phyloP scores from a whole-genome alignment of 2,113 vertebrate genomes.

The Urocynchramus pylzowi region DNA sequence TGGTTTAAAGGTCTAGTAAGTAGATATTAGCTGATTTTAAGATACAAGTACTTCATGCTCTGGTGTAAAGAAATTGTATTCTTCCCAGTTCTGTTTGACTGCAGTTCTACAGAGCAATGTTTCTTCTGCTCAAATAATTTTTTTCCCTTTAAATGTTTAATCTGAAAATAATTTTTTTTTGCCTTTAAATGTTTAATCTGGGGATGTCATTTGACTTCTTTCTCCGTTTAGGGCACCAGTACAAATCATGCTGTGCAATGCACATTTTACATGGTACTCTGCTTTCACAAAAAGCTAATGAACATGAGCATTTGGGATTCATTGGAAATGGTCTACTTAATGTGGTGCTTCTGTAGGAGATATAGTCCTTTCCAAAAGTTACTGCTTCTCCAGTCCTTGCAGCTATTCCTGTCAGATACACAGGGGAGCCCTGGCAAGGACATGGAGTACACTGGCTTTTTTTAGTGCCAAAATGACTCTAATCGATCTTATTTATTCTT shows the following conservation, averaged over 20 bases:
- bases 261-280: constrained; percentile 3
- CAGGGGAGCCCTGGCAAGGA: not conserved
- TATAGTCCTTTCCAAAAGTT: not conserved
- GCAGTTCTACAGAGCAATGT: not conserved
- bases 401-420: constrained; percentile 11
- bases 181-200: not conserved
- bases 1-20: constrained; percentile 48
- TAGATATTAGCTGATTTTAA: constrained; percentile 46
- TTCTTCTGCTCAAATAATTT: not conserved
- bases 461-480: not conserved
- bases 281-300: constrained; percentile 11
- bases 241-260: not conserved
- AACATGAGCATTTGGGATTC: constrained; percentile 24
- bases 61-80: not conserved
- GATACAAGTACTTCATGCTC: not conserved
- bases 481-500: constrained; percentile 22
- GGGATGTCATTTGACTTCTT: not conserved
- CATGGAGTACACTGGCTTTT: not conserved
- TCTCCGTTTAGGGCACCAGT: not conserved
- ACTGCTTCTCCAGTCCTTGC: constrained; percentile 27
- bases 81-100: not conserved
- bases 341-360: constrained; percentile 22
- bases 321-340: constrained; percentile 42
- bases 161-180: not conserved
- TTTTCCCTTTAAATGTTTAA: not conserved